Evolutionary conservation across 2,113 vertebrate genomes (phyloP).

Genomic region (Alectura lathami): DNA sequence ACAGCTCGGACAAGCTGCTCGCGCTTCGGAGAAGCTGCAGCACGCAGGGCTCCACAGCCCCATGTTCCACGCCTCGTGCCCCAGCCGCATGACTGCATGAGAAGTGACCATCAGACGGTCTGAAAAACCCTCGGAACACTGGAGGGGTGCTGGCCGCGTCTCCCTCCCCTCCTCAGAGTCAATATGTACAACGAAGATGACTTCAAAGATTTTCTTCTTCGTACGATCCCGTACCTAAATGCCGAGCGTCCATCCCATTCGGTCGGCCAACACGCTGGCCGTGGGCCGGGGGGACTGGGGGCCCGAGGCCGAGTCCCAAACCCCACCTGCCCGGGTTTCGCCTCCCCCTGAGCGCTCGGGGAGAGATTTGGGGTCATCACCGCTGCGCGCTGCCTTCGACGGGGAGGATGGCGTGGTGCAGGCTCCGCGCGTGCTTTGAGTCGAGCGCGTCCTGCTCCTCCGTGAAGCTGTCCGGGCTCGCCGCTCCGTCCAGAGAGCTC

Average conservation of each 20-base stretch:
- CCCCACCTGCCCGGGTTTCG: background rate
- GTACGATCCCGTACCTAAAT: slow-evolving; percentile 56
- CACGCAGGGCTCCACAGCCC: background rate
- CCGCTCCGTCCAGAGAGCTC: slow-evolving; percentile 89
- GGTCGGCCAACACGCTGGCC: background rate
- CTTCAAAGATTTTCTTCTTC: slow-evolving; percentile 33
- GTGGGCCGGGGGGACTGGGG: background rate
- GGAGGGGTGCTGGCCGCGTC: background rate
- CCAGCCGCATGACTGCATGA: background rate
- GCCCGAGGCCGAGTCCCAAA: background rate
- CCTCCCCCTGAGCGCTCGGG: background rate
- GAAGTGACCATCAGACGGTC: background rate
- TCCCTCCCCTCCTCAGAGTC: background rate
- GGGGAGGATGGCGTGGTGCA: slow-evolving; percentile 85
- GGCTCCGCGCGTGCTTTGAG: slow-evolving; percentile 76
- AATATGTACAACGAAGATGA: slow-evolving; percentile 64
- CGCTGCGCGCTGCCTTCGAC: slow-evolving; percentile 84
- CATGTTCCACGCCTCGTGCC: background rate
- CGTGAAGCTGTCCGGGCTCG: slow-evolving; percentile 91
- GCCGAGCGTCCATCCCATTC: background rate
- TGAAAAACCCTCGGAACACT: background rate
- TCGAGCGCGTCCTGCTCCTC: slow-evolving; percentile 84
- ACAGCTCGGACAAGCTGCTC: background rate
- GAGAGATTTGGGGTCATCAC: slow-evolving; percentile 75
- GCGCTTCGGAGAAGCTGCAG: background rate